Evolutionary conservation across 1,140 invertebrate genomes (phyloP).

Genomic region (Trichonephila inaurata): DNA sequence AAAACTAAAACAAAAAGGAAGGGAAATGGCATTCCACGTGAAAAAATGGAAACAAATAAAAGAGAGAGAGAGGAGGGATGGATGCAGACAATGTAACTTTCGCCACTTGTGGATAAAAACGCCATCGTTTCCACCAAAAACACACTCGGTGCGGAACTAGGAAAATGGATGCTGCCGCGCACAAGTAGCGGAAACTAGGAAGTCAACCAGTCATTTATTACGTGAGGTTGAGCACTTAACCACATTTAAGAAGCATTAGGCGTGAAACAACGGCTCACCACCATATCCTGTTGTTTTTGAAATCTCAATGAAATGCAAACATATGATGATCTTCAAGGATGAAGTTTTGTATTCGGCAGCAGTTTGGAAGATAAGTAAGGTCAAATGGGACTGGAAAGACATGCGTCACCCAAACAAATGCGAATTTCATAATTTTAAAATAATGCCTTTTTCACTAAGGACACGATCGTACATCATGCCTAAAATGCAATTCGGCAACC

Average conservation of each 20-base stretch:
- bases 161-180: neutral
- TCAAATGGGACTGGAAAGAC: too few species aligned
- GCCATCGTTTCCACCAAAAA: neutral
- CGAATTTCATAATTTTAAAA: too few species aligned
- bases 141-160: neutral
- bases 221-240: neutral
- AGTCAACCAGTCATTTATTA: neutral
- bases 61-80: too few species aligned
- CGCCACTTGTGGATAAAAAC: neutral
- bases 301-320: neutral
- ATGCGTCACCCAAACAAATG: too few species aligned
- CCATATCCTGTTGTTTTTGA: conserved; percentile 2
- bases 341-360: neutral
- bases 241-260: conserved; percentile 21
- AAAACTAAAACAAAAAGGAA: conserved; percentile 22
- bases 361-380: neutral
- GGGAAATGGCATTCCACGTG: conserved; percentile 12
- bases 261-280: conserved; percentile 3
- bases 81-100: conserved; percentile 26
- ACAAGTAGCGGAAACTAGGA: neutral
- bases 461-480: too few species aligned
- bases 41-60: neutral
- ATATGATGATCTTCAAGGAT: neutral
- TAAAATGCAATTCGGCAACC: too few species aligned
- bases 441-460: too few species aligned